Base-by-base conservation (phyloP, 2,888 invertebrate species). In the Andrena dorsata region DNA sequence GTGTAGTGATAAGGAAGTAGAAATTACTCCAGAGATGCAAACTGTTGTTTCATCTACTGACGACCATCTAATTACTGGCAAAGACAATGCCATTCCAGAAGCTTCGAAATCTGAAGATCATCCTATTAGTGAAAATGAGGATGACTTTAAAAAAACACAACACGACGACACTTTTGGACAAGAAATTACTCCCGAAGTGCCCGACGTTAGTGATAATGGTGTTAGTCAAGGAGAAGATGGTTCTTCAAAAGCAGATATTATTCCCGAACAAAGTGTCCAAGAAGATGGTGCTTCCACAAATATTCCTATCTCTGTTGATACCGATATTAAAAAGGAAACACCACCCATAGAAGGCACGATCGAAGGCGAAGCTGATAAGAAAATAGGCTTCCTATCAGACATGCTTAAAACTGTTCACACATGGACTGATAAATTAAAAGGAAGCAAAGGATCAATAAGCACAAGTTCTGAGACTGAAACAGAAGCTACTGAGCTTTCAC, bases 371-470 rank as follows among this genome's bases (percentile, higher is more conserved):
- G 0, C 0, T 8, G 10, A 0, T 20, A 41, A 78, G 6, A 13
- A 56, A 2, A 56, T 53, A 41, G 16, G 20, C n/a, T 13, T 32
- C 8, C 30, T 58, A 4, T 26, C 61, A 49, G 63, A 41, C 49
- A 28, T 64, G 28, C 30, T 61, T 26, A 49, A 58, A 69, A 20
- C 6, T 7, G 63, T 68, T 6, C 35, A 69, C 51, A 69, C 28
- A 0, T 13, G 53, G 10, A 30, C 30, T 8, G 58, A 60, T 6
- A 74, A 65, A 28, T 16, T 49, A 1, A 23, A 35, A 16, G 32
- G 26, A 4, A n/a, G 13, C 5, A 60, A 20, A 70, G 20, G 20
- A 26, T 58, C 30, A 0, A 4, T 0, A 20, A 49, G 6, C 16
- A 1, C 30, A 8, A 26, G 28, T 10, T 20, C n/a, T 6, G 41